Conservation (phyloP, 2,113 vertebrate genomes). For the Chroicocephalus ridibundus region DNA sequence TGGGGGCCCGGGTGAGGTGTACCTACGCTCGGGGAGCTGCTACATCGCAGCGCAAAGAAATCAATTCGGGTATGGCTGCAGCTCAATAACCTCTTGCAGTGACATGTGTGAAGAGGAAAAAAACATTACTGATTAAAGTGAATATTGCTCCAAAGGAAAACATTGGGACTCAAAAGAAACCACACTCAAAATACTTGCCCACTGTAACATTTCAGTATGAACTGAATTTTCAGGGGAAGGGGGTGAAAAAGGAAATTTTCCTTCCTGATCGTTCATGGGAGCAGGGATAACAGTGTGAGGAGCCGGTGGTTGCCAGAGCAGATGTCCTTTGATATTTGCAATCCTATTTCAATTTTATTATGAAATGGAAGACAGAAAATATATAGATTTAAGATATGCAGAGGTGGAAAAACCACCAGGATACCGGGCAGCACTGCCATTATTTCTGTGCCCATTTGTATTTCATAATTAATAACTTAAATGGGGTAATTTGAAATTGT, state of each 20-base stretch:
- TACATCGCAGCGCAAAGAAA: neutral
- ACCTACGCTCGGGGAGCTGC: neutral
- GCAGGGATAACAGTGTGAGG: neutral
- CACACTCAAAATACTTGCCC: neutral
- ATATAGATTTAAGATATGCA: slow-evolving; percentile 27
- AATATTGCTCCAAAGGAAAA: neutral
- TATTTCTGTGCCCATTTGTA: slow-evolving; percentile 32
- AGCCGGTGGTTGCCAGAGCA: slow-evolving; percentile 16
- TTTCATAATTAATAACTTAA: slow-evolving; percentile 73
- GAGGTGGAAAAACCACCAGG: slow-evolving; percentile 10
- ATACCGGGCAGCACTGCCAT: slow-evolving; percentile 1
- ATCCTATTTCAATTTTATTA: neutral
- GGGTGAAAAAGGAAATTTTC: neutral
- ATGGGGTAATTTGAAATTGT: slow-evolving; percentile 74
- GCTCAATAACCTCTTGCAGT: neutral
- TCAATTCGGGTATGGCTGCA: neutral
- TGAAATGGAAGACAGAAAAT: neutral
- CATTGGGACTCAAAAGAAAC: neutral
- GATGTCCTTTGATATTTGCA: neutral
- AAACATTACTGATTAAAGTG: neutral
- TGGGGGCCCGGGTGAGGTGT: neutral
- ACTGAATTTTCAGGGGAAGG: slow-evolving; percentile 40
- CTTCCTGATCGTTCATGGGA: neutral
- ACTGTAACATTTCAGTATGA: neutral
- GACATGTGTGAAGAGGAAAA: neutral